phyloP scores from a whole-genome alignment of 2,797 vertebrate genomes.

The Bovichtus diacanthus region DNA sequence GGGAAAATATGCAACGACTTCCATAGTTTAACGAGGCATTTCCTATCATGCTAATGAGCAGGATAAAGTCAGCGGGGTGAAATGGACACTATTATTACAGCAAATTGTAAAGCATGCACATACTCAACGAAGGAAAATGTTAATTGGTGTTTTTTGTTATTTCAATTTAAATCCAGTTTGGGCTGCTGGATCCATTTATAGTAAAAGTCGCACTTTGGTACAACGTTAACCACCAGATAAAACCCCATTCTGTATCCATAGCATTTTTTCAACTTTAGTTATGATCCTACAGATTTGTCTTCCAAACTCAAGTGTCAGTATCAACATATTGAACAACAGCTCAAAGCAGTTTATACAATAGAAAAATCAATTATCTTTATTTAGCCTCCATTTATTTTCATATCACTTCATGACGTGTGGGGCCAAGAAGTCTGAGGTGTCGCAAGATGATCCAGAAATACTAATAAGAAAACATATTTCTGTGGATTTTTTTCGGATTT shows the following conservation, averaged over 20 bases:
- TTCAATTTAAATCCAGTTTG: slow-evolving; percentile 26
- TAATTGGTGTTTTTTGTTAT: slow-evolving; percentile 14
- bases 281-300: not conserved
- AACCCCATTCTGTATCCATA: not conserved
- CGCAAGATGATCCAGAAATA: too few species aligned
- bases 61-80: not conserved
- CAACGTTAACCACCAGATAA: not conserved
- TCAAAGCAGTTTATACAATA: not conserved
- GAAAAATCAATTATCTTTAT: not conserved
- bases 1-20: slow-evolving; percentile 20
- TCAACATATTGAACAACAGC: not conserved
- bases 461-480: too few species aligned
- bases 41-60: slow-evolving; percentile 8
- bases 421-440: not conserved
- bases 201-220: not conserved
- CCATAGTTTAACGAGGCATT: slow-evolving; percentile 2
- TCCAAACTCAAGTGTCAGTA: not conserved
- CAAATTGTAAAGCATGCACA: slow-evolving; percentile 28
- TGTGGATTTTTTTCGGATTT: too few species aligned
- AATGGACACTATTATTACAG: slow-evolving; percentile 22
- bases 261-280: not conserved
- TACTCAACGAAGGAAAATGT: slow-evolving; percentile 25
- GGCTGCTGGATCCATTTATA: slow-evolving; percentile 15
- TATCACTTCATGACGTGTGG: not conserved
- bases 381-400: not conserved